Evolutionary conservation across 53 echinoderm and acorn worm genomes (phyloP), one percentile per base, ranked within the genome.

Genomic region (Paracentrotus lividus): DNA sequence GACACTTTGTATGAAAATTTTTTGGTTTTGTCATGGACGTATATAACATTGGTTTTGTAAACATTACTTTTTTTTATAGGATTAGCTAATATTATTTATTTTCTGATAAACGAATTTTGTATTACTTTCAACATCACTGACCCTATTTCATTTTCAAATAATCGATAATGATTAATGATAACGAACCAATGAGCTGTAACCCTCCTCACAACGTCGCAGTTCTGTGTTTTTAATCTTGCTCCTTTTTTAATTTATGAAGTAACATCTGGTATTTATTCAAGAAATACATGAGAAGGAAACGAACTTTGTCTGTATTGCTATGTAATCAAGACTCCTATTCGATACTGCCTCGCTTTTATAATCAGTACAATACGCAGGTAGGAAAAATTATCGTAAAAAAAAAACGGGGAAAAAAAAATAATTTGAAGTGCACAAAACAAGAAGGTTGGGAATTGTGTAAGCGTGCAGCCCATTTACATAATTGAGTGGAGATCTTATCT

Each of bases 401-500:
- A 64, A 64, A 27, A 31, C 8, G 10, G 1, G 31, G 31, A 64
- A 4, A 0, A 15, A 72, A 72, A 72, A 72, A 40, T 27, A 72
- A 16, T 18, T 1, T 72, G 0, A 10, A 13, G 13, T 14, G 16
- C 23, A 13, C 67, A 29, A 0, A 33, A 2, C 66, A 7, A 66
- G 0, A 16, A 34, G 69, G 15, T 36, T 36, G 15, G 9, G 38
- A 69, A 69, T 69, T 15, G 69, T 16, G 31, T 69, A 69, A 68
- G 69, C 69, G 69, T 69, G 69, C 69, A 36, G 69, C 69, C n/a
- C 69, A 16, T 69, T n/a, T n/a, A n/a, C 68, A 36, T 18, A 16
- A 24, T 69, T 18, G 69, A 69, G 38, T 69, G 16, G 69, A 69
- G 69, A 69, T 69, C 36, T 69, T 69, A 69, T 69, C 69, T 16